Evolutionary conservation across 2,113 vertebrate genomes (phyloP).

Genomic region (Electrona antarctica): DNA sequence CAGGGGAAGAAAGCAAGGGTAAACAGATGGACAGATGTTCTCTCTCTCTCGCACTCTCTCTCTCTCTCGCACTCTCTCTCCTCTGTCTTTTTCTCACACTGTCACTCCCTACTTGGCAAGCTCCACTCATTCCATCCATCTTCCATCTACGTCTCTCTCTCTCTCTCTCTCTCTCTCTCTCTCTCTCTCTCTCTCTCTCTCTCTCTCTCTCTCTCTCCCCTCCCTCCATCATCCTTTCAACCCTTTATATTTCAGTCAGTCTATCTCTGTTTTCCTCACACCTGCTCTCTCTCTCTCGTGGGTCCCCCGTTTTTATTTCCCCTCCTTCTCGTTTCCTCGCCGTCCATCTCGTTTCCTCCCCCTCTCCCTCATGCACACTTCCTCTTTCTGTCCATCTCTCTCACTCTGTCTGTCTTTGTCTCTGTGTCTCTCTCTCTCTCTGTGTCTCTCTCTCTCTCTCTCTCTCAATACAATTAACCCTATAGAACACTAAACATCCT

Average conservation of each 20-base stretch:
- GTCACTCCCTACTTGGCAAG: conserved; percentile 12
- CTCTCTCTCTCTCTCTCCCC: no score
- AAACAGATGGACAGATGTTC: conserved; percentile 78
- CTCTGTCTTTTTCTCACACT: conserved; percentile 30
- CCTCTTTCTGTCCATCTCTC: background rate
- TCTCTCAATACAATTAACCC: no score
- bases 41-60: conserved; percentile 51
- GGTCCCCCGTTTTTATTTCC: background rate
- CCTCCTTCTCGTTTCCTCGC: background rate
- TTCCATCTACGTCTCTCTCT: conserved; percentile 4
- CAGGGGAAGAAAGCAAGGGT: conserved; percentile 71
- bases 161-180: conserved; percentile 25
- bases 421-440: background rate
- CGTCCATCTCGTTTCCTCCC: background rate
- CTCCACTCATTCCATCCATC: background rate
- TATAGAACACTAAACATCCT: no score
- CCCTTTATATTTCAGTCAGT: conserved; percentile 2
- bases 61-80: no score
- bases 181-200: no score
- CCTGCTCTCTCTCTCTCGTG: background rate
- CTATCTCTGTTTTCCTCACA: background rate
- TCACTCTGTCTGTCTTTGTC: background rate
- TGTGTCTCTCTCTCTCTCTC: background rate
- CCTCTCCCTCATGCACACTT: background rate
- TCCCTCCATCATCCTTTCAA: conserved; percentile 8